phyloP scores from a whole-genome alignment of 2,797 vertebrate species.

The Anas bernieri region DNA sequence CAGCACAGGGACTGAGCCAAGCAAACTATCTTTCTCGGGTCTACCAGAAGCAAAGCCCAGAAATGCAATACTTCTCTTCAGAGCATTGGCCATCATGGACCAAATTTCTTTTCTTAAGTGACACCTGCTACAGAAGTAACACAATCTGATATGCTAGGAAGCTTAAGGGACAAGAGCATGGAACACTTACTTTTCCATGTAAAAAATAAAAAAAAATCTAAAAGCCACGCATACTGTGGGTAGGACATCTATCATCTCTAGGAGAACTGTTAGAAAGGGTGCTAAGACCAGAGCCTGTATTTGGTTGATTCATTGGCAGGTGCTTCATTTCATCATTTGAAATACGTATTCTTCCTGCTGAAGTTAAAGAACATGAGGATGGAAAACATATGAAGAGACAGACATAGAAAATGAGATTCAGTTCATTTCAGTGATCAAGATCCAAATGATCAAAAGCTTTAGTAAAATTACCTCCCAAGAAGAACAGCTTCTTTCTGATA shows the following conservation, averaged over 20 bases:
- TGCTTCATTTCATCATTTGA: constrained; percentile 11
- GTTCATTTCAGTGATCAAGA: constrained; percentile 49
- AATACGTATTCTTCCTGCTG: neutral
- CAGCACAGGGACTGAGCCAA: neutral
- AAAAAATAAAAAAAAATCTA: neutral
- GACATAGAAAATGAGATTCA: constrained; percentile 48
- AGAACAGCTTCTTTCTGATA: constrained; percentile 27
- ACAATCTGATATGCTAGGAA: neutral
- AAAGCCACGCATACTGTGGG: neutral
- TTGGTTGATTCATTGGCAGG: neutral
- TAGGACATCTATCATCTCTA: neutral
- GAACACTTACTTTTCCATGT: neutral
- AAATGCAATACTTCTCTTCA: neutral
- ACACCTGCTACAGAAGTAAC: neutral
- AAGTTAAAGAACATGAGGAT: neutral
- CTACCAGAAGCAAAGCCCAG: neutral
- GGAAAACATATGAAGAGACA: constrained; percentile 11
- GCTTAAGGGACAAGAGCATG: neutral
- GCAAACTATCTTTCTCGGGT: neutral
- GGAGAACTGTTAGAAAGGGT: neutral
- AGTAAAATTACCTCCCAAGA: constrained; percentile 58
- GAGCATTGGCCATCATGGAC: neutral
- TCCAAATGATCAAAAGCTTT: constrained; percentile 18
- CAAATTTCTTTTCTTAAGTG: neutral
- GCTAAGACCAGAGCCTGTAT: neutral